phyloP scores from a whole-genome alignment of 2,797 vertebrate species.

The Pipistrellus pipistrellus region DNA sequence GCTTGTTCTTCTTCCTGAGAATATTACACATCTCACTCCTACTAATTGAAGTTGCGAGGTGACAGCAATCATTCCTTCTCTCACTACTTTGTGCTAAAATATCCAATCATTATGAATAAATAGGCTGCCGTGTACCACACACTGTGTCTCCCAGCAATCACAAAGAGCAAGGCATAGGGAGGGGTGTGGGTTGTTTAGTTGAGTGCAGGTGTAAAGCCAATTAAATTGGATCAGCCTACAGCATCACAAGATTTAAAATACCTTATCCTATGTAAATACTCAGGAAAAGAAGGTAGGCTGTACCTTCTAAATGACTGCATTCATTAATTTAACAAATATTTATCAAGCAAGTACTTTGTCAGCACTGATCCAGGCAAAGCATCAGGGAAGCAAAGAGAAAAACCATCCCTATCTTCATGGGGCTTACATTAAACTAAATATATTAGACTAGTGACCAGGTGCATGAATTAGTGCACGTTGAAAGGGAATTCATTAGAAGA shows the following conservation, averaged over 20 bases:
- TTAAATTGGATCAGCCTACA: background rate
- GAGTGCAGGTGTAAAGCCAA: background rate
- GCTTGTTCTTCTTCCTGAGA: slow-evolving; percentile 30
- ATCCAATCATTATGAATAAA: background rate
- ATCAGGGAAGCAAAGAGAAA: slow-evolving; percentile 23
- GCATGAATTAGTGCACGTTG: too few relatives aligned
- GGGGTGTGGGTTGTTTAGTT: background rate
- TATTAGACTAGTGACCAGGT: background rate
- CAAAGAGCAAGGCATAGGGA: background rate
- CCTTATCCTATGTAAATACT: background rate
- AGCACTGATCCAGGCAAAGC: background rate
- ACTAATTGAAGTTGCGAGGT: slow-evolving; percentile 67
- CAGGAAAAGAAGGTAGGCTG: background rate
- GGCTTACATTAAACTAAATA: background rate
- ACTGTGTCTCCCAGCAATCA: background rate
- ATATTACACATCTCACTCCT: slow-evolving; percentile 14
- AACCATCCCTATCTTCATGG: background rate
- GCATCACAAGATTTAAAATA: background rate
- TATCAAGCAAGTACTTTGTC: background rate
- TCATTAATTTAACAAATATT: background rate
- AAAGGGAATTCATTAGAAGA: too few relatives aligned
- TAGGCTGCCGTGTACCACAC: background rate
- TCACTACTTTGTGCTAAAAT: slow-evolving; percentile 7
- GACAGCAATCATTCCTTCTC: slow-evolving; percentile 29
- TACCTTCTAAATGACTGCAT: background rate